Percentiles rank a stretch among this genome's conserved stretches.
Evolutionary conservation across 2,113 vertebrate genomes (phyloP).

Genomic region (Onychorhynchus coronatus): DNA sequence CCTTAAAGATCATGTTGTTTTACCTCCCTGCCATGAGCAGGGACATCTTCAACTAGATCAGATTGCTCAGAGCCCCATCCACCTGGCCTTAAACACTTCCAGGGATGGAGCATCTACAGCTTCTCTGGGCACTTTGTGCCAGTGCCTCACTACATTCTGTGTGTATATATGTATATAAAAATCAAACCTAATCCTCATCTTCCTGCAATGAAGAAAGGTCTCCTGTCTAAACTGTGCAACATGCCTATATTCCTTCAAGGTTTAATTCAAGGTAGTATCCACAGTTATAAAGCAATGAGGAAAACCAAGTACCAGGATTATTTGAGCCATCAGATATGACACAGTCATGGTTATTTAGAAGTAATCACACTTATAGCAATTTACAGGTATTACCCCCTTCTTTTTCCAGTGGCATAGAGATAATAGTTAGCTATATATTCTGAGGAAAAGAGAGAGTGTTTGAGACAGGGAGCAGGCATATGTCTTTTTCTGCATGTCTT

Average conservation of each 20-base stretch:
- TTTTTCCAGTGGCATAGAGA: background rate
- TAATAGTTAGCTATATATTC: background rate
- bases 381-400: conserved; percentile 10
- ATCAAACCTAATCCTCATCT: background rate
- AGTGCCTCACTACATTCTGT: background rate
- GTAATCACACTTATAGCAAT: background rate
- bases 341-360: conserved; percentile 22
- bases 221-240: background rate
- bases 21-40: background rate
- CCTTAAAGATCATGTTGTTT: background rate
- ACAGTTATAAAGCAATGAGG: background rate
- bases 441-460: background rate
- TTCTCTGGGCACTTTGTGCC: background rate
- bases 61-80: background rate
- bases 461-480: background rate
- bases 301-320: conserved; percentile 9
- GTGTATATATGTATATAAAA: background rate
- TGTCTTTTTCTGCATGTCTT: background rate
- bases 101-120: background rate
- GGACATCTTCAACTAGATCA: background rate
- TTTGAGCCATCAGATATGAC: conserved; percentile 20
- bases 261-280: conserved; percentile 5
- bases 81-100: background rate
- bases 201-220: background rate
- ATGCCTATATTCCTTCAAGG: background rate